These are phyloP conservation scores for Odontamblyopus lacepedii DNA, from an alignment of 2,797 vertebrate species.

Conservation along the genomic window DNA sequence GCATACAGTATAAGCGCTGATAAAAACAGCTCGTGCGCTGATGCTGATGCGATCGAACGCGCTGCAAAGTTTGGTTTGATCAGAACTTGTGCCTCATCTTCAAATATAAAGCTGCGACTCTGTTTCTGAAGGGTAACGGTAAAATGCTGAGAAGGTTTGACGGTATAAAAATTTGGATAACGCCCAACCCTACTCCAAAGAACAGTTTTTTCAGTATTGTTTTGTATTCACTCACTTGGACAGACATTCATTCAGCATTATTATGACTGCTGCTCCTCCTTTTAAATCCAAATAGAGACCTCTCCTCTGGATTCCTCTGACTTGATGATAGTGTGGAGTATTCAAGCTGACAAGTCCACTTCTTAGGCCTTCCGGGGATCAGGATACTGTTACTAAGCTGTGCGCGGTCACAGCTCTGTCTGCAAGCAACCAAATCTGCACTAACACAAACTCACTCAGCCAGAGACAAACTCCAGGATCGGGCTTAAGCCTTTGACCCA, in stretches of 20 bases:
- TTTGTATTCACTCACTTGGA: not conserved
- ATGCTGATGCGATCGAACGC: too few relatives aligned
- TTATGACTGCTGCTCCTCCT: too few relatives aligned
- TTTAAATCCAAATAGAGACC: not conserved
- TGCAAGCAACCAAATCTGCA: constrained; percentile 1
- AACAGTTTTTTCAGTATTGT: too few relatives aligned
- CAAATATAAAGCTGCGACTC: too few relatives aligned
- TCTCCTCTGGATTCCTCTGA: not conserved
- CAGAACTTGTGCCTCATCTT: too few relatives aligned
- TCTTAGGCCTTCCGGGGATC: constrained; percentile 14
- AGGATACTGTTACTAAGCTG: not conserved
- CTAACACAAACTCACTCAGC: constrained; percentile 16
- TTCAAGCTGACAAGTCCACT: constrained; percentile 3
- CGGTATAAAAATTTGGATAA: too few relatives aligned
- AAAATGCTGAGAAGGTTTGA: too few relatives aligned
- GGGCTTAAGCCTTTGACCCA: constrained; percentile 55
- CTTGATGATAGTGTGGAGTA: not conserved
- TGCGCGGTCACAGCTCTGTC: constrained; percentile 10
- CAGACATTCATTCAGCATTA: not conserved
- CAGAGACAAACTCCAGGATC: constrained; percentile 28
- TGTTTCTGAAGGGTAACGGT: too few relatives aligned
- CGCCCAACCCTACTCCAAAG: too few relatives aligned
- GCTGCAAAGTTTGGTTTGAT: too few relatives aligned
- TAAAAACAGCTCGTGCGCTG: too few relatives aligned
- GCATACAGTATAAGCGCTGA: too few relatives aligned